Evolutionary conservation across 1,140 invertebrate genomes (phyloP), one percentile per base, ranked within the genome.

Genomic region (Scaptomyza montana): DNA sequence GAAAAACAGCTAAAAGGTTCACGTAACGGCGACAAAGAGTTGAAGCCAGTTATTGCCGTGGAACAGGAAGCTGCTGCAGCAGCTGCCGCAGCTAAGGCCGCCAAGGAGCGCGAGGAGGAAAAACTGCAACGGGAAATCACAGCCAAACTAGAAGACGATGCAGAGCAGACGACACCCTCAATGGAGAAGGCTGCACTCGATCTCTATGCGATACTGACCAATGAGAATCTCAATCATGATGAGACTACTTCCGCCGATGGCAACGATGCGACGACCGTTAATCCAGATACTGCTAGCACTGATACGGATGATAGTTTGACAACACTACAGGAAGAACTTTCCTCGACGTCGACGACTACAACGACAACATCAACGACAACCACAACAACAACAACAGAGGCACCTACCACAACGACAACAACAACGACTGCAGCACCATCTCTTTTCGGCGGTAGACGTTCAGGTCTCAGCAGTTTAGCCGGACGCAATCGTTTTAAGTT

Each of bases 151-250:
- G 80, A 84, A 16, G 80, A 80, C 19, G 93, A 93, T 41, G 92
- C 93, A 10, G 93, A 93, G 59, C 93, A 94, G 1, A 95, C 94
- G 0, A 95, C 94, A 0, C 95, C 95, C 13, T 93, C 93, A 46
- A 96, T 96, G 95, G 95, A 96, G 77, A 96, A 97, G 92, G 95
- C 96, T 0, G 96, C 96, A 10, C 92, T 96, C 12, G 96, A 97
- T 80, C 91, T 97, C 13, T 97, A 97, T 74, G 96, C 96, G 0
- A 95, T 96, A 74, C 92, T 96, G 10, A 95, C 95, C n/a, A 95
- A 95, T 46, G 96, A 94, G 74, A 96, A 96, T 78, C 92, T 96
- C 25, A 94, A 95, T 41, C 94, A 94, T 66, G 94, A 95, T 79
- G 92, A 93, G 36, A 90, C 86, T 5, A 89, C 91, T 10, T 55